A percentile compares a stretch with the other conserved stretches of the same genome.
Conservation (phyloP, 1,140 invertebrate species). For the Steinernema khuongi region DNA sequence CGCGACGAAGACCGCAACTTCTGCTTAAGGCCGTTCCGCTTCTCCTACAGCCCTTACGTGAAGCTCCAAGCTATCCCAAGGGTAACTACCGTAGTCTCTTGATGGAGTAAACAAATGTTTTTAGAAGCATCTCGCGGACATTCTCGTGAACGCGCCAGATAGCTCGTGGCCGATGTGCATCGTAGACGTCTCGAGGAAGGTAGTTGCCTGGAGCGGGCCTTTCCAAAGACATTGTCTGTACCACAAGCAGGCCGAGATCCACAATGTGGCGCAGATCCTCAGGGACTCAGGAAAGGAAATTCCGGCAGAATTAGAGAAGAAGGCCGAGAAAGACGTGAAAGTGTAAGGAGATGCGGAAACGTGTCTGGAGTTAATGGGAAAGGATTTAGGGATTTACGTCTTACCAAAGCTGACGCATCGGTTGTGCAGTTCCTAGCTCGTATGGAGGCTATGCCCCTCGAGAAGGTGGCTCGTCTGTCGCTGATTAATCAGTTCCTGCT, state of each 20-base stretch:
- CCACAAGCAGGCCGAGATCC: not conserved
- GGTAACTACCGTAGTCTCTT: constrained; percentile 6
- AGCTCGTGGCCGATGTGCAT: constrained; percentile 34
- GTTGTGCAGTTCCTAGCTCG: constrained; percentile 27
- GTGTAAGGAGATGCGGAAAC: constrained; percentile 18
- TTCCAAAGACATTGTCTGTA: constrained; percentile 21
- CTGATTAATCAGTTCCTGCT: constrained; percentile 32
- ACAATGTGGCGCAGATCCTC: not conserved
- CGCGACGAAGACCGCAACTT: constrained; percentile 30
- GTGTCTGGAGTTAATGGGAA: constrained; percentile 16
- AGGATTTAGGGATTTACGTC: constrained; percentile 18
- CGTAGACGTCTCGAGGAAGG: constrained; percentile 27
- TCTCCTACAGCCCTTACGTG: constrained; percentile 30
- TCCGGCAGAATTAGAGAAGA: not conserved
- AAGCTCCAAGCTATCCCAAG: constrained; percentile 29
- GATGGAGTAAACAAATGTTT: constrained; percentile 10
- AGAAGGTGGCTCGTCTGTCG: constrained; percentile 20
- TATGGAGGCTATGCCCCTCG: constrained; percentile 26
- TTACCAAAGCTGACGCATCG: not conserved
- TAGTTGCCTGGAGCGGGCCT: constrained; percentile 29
- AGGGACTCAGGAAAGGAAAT: constrained; percentile 3
- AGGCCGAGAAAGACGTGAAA: constrained; percentile 21
- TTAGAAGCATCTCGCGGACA: constrained; percentile 26
- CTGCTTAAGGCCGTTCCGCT: constrained; percentile 27
- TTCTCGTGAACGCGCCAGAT: constrained; percentile 20